phyloP scores from a whole-genome alignment of 2,888 invertebrate species.

The Halocaridina rubra region DNA sequence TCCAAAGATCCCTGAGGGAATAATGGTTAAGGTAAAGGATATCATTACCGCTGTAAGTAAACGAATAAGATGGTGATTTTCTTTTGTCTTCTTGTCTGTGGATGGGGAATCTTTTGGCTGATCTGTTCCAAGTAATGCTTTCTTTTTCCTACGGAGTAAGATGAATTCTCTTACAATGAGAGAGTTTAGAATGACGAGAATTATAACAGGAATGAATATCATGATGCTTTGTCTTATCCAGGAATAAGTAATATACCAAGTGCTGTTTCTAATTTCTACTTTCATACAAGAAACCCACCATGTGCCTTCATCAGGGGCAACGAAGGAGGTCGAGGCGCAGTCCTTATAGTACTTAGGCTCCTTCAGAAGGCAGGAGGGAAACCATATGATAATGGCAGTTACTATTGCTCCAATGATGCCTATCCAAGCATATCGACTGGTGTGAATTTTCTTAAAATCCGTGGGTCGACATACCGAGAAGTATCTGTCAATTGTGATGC shows the following conservation, averaged over 20 bases:
- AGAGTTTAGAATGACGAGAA: slow-evolving; percentile 70
- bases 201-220: slow-evolving; percentile 69
- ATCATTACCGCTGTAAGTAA: slow-evolving; percentile 70
- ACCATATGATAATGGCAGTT: slow-evolving; percentile 68
- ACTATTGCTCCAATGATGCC: slow-evolving; percentile 68
- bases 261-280: neutral
- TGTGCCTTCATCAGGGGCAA: slow-evolving; percentile 28
- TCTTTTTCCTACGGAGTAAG: slow-evolving; percentile 68
- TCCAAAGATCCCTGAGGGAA: slow-evolving; percentile 70
- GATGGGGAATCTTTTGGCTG: neutral
- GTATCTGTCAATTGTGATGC: slow-evolving; percentile 70
- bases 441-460: slow-evolving; percentile 68
- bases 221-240: slow-evolving; percentile 69
- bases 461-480: slow-evolving; percentile 70
- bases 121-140: neutral
- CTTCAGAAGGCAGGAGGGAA: slow-evolving; percentile 69
- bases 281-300: slow-evolving; percentile 55
- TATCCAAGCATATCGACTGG: slow-evolving; percentile 67
- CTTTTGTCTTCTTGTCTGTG: slow-evolving; percentile 65
- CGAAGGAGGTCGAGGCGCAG: slow-evolving; percentile 19
- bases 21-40: slow-evolving; percentile 71
- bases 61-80: slow-evolving; percentile 70
- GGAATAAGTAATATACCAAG: slow-evolving; percentile 66
- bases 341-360: slow-evolving; percentile 37
- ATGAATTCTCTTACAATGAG: slow-evolving; percentile 70